A percentile compares a stretch with the other conserved stretches of the same genome.
Evolutionary conservation across 2,888 invertebrate genomes (phyloP).

Genomic region (Cheilosia soror): DNA sequence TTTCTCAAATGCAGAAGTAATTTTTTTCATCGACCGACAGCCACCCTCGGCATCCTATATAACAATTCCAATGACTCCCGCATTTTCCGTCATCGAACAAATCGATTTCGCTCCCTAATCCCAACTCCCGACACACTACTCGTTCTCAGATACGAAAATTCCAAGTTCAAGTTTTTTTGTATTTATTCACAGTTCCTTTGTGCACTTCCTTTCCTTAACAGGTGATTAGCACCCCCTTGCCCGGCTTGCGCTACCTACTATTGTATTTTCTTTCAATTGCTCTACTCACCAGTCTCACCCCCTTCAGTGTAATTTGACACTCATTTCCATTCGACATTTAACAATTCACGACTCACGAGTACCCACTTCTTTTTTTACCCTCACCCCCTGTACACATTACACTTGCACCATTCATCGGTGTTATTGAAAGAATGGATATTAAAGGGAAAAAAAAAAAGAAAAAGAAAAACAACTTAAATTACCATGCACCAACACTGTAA

Average conservation of each 20-base stretch:
- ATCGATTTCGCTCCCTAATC: not conserved
- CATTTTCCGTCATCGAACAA: not conserved
- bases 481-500: conserved; percentile 56
- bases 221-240: conserved; percentile 65
- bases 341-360: conserved; percentile 67
- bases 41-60: not conserved
- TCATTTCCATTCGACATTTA: conserved; percentile 73
- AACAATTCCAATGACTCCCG: not conserved
- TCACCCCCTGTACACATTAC: not conserved
- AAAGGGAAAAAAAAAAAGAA: conserved; percentile 17
- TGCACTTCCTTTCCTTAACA: conserved; percentile 61
- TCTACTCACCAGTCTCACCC: conserved; percentile 16
- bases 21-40: not conserved
- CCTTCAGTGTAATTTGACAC: conserved; percentile 68
- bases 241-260: conserved; percentile 5
- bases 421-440: conserved; percentile 67
- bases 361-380: conserved; percentile 7
- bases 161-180: conserved; percentile 43
- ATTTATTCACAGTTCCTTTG: conserved; percentile 33
- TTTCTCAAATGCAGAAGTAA: not conserved
- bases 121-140: not conserved
- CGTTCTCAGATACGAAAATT: not conserved
- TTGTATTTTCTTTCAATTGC: conserved; percentile 60
- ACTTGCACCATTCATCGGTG: conserved; percentile 1
- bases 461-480: conserved; percentile 49